Evolutionary conservation across 2,113 vertebrate genomes (phyloP), one percentile per base, ranked within the genome.

Genomic region (Chloebia gouldiae): DNA sequence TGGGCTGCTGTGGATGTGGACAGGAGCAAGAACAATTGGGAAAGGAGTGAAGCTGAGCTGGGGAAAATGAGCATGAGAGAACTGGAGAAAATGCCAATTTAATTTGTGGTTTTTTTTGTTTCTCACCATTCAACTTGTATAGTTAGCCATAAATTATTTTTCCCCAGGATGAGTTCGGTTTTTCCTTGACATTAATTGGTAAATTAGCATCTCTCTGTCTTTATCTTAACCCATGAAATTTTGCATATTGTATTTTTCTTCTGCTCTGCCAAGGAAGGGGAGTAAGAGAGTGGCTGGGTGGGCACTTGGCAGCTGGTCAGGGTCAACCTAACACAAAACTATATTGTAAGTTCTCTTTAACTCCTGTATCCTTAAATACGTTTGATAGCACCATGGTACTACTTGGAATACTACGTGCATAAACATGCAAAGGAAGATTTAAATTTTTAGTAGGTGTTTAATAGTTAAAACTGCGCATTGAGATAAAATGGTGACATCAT

Each of bases 41-140:
- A 82, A 66, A 78, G 30, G 33, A 57, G 8, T 23, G 18, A 93
- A 56, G 13, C 3, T 49, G 51, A 70, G 24, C 27, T 25, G 70
- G 27, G 19, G 19, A 18, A 88, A 60, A 85, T 10, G 1, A 2
- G 3, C 0, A 2, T 56, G 6, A 35, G 15, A 47, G 23, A 56
- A n/a, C 7, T 35, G 45, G 15, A 64, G 22, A 70, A 72, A 40
- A 50, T 35, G 15, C 3, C 1, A 23, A 39, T 91, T 76, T 40
- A 37, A 56, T 69, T 77, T 73, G 9, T 10, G 9, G 10, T 31
- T 40, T 5, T 40, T 5, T 72, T 90, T 64, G 4, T 64, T 94
- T 75, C 50, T 54, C 27, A 70, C 13, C 13, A 60, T 49, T 23
- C 1, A 2, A 25, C 19, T 49, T 33, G 28, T 77, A 72, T 69